Evolutionary conservation across 2,113 vertebrate genomes (phyloP).

Genomic region (Pollachius pollachius): DNA sequence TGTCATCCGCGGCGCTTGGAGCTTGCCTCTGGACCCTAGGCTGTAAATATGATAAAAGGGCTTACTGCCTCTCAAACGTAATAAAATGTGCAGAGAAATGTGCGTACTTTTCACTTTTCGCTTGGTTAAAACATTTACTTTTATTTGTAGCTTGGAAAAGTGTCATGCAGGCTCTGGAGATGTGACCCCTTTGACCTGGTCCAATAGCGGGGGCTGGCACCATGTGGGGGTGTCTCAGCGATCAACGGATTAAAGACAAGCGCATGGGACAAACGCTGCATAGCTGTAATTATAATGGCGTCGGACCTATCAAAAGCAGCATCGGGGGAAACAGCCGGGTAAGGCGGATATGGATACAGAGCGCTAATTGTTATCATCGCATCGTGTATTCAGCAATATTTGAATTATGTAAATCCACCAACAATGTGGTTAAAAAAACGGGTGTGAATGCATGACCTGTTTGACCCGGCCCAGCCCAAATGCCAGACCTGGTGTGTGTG

Average conservation of each 20-base stretch:
- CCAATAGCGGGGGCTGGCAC: not conserved
- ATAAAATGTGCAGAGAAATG: not conserved
- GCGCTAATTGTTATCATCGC: conserved; percentile 3
- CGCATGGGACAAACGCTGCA: not conserved
- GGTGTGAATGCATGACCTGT: conserved; percentile 17
- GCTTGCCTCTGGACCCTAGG: not conserved
- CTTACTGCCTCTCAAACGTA: not conserved
- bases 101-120: no score
- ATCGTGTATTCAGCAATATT: conserved; percentile 7
- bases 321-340: conserved; percentile 4
- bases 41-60: not conserved
- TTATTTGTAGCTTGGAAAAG: not conserved
- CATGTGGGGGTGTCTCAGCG: not conserved
- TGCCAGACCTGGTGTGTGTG: conserved; percentile 14
- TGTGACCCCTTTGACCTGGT: not conserved
- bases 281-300: not conserved
- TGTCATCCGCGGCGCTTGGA: not conserved
- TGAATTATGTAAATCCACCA: conserved; percentile 2
- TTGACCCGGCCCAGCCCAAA: conserved; percentile 11
- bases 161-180: not conserved
- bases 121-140: not conserved
- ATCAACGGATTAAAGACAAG: not conserved
- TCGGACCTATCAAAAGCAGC: not conserved
- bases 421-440: conserved; percentile 8
- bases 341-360: conserved; percentile 4